Base-by-base conservation (phyloP, 2,888 invertebrate genomes). In the Emesis castigata region DNA sequence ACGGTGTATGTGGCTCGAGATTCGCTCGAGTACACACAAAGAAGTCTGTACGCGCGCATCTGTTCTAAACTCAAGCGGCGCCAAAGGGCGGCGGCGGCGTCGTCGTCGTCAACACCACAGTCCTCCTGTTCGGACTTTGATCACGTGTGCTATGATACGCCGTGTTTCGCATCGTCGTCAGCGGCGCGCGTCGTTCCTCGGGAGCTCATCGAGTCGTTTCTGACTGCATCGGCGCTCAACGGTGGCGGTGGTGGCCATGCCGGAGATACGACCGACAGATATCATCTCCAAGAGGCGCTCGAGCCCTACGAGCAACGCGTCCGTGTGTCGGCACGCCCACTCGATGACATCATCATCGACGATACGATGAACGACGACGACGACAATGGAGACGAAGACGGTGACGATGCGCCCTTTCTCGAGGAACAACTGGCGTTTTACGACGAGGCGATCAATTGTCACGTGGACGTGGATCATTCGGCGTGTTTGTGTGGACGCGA, bases 401-500 rank as follows among this genome's bases (percentile, higher is more conserved):
- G 62, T 26, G 22, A 62, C 62, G 62, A n/a, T 62, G 62, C 14
- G 62, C 62, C 62, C 62, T 62, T 62, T 62, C 62, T 62, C 26
- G 62, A 62, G 62, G 62, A 62, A 62, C 62, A 62, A 62, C 62
- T 62, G 62, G 29, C 26, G 62, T 62, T 62, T 62, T 62, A 62
- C 62, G 14, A 62, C 3, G 26, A 61, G 20, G 61, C 61, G 22
- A 61, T 61, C 22, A 11, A 61, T 61, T 22, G 11, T 61, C 20
- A 2, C 62, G 62, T 62, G 29, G 26, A 62, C 62, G 62, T 62
- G 62, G 62, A 62, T 22, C 62, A 62, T 62, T 62, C 62, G 62
- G 70, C 20, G 70, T 61, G 70, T 70, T 61, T 26, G 70, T 70
- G 61, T 70, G 70, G 70, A 70, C 70, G 61, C 61, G 61, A 61